Percentiles rank a stretch among this genome's conserved stretches.
Evolutionary conservation across 2,797 vertebrate genomes (phyloP).

Genomic region (Uromys caudimaculatus): DNA sequence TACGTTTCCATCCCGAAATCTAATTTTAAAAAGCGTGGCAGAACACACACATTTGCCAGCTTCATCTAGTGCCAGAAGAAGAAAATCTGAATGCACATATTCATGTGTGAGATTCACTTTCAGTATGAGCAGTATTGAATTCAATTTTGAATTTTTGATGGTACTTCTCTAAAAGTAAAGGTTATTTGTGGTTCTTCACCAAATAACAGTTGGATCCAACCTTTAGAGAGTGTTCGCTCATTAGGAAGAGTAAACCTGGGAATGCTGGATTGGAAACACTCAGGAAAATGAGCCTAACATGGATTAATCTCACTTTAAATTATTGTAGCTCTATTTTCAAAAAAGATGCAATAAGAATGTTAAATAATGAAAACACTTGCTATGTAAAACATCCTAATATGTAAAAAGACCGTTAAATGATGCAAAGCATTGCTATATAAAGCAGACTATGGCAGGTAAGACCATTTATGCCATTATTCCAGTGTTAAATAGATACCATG

Average conservation of each 20-base stretch:
- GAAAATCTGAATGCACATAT: not conserved
- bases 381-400: too few relatives aligned
- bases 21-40: not conserved
- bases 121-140: not conserved
- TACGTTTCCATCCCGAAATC: not conserved
- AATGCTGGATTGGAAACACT: not conserved
- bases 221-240: not conserved
- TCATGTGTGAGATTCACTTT: not conserved
- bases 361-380: conserved; percentile 32
- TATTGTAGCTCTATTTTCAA: not conserved
- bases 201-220: not conserved
- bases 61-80: not conserved
- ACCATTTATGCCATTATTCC: not conserved
- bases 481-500: not conserved
- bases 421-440: conserved; percentile 16
- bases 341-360: not conserved
- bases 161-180: conserved; percentile 22
- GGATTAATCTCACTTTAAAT: not conserved
- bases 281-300: not conserved
- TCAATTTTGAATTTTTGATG: not conserved
- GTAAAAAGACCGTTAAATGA: not conserved
- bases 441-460: not conserved
- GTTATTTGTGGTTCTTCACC: not conserved
- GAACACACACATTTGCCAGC: not conserved
- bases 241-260: not conserved